These are phyloP conservation scores for Corythaixoides concolor DNA, from an alignment of 2,113 vertebrate species.

Conservation along the genomic window DNA sequence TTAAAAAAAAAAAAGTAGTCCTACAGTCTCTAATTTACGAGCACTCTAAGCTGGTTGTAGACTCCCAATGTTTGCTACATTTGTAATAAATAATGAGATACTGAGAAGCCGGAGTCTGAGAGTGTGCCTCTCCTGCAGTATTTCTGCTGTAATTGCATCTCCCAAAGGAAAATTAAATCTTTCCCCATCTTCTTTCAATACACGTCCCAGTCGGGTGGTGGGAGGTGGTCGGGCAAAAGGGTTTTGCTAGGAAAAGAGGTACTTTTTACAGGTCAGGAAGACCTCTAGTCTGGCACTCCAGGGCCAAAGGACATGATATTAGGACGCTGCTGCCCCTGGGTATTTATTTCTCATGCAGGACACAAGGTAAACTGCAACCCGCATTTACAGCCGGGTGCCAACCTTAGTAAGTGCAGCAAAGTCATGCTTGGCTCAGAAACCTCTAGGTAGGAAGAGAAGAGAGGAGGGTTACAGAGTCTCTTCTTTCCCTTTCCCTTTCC, in stretches of 20 bases:
- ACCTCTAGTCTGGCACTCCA: neutral
- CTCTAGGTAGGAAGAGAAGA: neutral
- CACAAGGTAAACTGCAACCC: neutral
- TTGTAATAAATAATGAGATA: slow-evolving; percentile 73
- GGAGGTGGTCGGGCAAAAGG: neutral
- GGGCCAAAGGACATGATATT: neutral
- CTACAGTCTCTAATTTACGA: slow-evolving; percentile 51
- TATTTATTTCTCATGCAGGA: neutral
- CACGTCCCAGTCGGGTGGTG: neutral
- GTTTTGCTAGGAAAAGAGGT: neutral
- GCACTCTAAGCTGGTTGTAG: slow-evolving; percentile 22
- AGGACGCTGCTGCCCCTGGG: neutral
- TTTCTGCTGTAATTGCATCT: slow-evolving; percentile 63
- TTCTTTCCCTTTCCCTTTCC: fast-evolving
- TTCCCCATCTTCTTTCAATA: slow-evolving; percentile 19
- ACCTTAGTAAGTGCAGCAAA: neutral
- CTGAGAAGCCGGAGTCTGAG: slow-evolving; percentile 51
- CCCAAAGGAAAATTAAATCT: slow-evolving; percentile 66
- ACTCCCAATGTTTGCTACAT: slow-evolving; percentile 61
- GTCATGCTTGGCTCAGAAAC: neutral
- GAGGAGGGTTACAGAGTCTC: neutral
- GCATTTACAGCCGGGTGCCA: neutral
- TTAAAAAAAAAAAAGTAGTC: neutral
- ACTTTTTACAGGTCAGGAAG: neutral
- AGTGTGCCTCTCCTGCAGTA: slow-evolving; percentile 58